Evolutionary conservation across 1,140 invertebrate species (phyloP), one percentile per base, ranked within the genome.

Genomic region (Mya arenaria): DNA sequence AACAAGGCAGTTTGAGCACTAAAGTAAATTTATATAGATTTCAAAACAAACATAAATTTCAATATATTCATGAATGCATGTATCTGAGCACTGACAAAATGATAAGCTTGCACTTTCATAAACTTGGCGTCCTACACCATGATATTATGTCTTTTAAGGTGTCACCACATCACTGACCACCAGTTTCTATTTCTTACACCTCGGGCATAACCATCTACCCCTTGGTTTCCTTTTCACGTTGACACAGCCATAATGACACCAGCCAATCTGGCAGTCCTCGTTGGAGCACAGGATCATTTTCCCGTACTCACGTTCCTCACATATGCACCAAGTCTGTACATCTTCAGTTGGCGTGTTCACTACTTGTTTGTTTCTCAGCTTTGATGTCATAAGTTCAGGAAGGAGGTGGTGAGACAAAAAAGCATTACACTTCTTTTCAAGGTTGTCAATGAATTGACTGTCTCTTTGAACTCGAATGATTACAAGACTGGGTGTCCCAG

Each of bases 241-340:
- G 8, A 60, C 58, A 60, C 58, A 60, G 10, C 19, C 58, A 60
- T 60, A 60, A 60, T 60, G 58, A 25, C 13, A 60, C 58, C 58
- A 60, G 23, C 19, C 23, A 8, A 25, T n/a, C 28, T 15, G 19
- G 28, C 58, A 60, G 8, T 30, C 10, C 23, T 60, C 58, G 23
- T 30, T 60, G 58, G 58, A 30, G 28, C 58, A 25, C 58, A 23
- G 10, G 23, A 60, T 30, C 58, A 60, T 60, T 25, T 60, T 60
- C 8, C 58, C 58, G 25, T 60, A 60, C 25, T 60, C 58, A 10
- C 8, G 58, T 60, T 60, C 58, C 8, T n/a, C 13, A 60, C 58
- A 60, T 10, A 60, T n/a, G 28, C 58, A 60, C 58, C 58, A 60
- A 48, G 19, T 8, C 19, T 10, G 10, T 13, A 13, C 41, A 48